Evolutionary conservation across 2,888 invertebrate genomes (phyloP).

Genomic region (Melitaea athalia): DNA sequence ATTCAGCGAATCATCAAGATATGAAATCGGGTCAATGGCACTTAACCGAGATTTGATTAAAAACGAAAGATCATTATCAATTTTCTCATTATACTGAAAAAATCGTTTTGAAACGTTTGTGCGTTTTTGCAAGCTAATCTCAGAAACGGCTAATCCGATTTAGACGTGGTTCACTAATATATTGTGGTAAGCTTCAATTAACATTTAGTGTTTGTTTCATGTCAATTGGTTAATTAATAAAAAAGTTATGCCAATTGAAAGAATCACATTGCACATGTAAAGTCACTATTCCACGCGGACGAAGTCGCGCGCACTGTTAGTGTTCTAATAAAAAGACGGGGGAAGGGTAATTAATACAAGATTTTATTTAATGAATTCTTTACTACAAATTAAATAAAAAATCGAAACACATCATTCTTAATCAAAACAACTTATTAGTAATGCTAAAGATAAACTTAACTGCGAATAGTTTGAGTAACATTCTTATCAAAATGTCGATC

Average conservation of each 20-base stretch:
- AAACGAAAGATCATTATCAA: background rate
- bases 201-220: too few relatives aligned
- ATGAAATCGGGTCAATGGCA: background rate
- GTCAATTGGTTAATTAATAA: too few relatives aligned
- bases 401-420: background rate
- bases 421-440: background rate
- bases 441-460: background rate
- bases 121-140: too few relatives aligned
- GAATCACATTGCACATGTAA: too few relatives aligned
- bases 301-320: too few relatives aligned
- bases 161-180: too few relatives aligned
- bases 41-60: constrained; percentile 10
- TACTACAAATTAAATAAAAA: constrained; percentile 10
- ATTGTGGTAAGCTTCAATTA: too few relatives aligned
- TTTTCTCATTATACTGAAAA: background rate
- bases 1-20: constrained; percentile 4
- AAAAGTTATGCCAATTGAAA: too few relatives aligned
- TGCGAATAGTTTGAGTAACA: background rate
- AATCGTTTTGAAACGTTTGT: background rate
- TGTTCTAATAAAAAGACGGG: background rate
- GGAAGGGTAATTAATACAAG: background rate
- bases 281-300: too few relatives aligned
- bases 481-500: background rate
- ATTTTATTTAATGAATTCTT: background rate
- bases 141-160: too few relatives aligned